These are phyloP conservation scores for Folsomia candida DNA, from an alignment of 2,888 invertebrate species.

Conservation along the genomic window DNA sequence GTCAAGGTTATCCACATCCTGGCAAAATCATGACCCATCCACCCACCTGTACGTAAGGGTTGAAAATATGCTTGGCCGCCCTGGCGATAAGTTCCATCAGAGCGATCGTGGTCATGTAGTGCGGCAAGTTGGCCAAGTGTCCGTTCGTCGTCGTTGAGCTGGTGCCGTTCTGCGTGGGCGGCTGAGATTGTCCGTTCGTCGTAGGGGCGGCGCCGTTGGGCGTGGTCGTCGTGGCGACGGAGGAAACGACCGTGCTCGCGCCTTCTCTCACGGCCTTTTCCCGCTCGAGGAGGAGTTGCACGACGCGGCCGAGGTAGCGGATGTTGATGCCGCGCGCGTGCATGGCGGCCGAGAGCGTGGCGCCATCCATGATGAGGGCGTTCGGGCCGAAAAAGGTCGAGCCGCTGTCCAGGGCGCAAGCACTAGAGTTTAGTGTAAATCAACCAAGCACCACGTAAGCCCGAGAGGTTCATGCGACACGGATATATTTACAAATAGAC, in stretches of 20 bases:
- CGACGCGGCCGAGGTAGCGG: constrained; percentile 77
- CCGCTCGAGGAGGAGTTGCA: constrained; percentile 44
- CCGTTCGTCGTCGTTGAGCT: background rate
- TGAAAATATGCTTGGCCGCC: constrained; percentile 91
- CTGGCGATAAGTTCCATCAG: constrained; percentile 85
- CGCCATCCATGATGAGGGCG: constrained; percentile 74
- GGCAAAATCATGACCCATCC: background rate
- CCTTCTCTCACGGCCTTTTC: constrained; percentile 40
- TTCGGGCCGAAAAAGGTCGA: constrained; percentile 50
- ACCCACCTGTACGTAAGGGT: constrained; percentile 76
- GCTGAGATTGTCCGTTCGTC: constrained; percentile 20
- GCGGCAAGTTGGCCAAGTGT: constrained; percentile 44
- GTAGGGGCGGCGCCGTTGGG: constrained; percentile 4
- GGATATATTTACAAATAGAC: background rate
- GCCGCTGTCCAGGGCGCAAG: constrained; percentile 51
- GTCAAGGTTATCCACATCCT: background rate
- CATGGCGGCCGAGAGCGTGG: constrained; percentile 84
- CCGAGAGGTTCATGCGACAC: constrained; percentile 26
- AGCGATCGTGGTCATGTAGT: constrained; percentile 83
- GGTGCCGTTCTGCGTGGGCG: background rate
- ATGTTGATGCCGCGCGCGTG: constrained; percentile 96
- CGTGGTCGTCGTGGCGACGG: constrained; percentile 15
- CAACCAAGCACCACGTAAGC: constrained; percentile 40
- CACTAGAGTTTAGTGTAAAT: constrained; percentile 38
- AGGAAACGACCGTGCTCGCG: constrained; percentile 22